Conservation (phyloP, 1,140 invertebrate species). For the Pseudomyrmex gracilis region DNA sequence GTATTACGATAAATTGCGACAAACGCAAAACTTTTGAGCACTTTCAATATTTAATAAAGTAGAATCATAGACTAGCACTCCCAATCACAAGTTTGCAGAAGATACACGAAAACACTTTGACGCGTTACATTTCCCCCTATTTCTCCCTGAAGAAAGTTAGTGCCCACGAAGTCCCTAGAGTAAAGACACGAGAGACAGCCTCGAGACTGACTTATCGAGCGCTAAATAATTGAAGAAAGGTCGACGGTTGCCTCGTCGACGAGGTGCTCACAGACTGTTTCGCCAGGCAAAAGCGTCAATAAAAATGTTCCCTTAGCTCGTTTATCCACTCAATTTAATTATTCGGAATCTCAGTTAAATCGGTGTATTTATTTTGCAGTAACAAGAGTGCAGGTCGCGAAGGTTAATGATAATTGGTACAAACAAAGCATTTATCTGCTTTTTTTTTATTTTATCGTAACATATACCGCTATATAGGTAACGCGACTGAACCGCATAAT, state of each 20-base stretch:
- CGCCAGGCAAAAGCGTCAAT: neutral
- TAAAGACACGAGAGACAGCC: conserved; percentile 39
- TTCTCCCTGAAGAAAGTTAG: conserved; percentile 11
- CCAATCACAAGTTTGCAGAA: conserved; percentile 7
- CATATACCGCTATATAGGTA: conserved; percentile 38
- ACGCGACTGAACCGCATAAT: conserved; percentile 15
- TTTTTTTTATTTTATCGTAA: conserved; percentile 54
- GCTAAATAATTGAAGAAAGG: conserved; percentile 57
- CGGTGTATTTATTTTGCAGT: neutral
- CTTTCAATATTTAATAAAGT: neutral
- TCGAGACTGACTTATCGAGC: conserved; percentile 51
- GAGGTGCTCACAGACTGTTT: neutral
- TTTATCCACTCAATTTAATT: neutral
- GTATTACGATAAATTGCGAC: neutral
- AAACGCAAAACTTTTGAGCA: neutral
- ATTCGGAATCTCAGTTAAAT: conserved; percentile 2
- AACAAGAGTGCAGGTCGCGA: neutral
- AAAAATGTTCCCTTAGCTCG: neutral
- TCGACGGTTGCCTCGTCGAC: conserved; percentile 20
- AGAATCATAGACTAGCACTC: neutral
- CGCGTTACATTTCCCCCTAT: neutral
- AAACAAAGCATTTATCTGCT: conserved; percentile 58
- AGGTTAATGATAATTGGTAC: conserved; percentile 59
- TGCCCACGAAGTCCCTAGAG: neutral
- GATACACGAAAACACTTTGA: conserved; percentile 4